These are phyloP conservation scores for Cygnus buccinator DNA, from an alignment of 2,113 vertebrate species.

Conservation along the genomic window DNA sequence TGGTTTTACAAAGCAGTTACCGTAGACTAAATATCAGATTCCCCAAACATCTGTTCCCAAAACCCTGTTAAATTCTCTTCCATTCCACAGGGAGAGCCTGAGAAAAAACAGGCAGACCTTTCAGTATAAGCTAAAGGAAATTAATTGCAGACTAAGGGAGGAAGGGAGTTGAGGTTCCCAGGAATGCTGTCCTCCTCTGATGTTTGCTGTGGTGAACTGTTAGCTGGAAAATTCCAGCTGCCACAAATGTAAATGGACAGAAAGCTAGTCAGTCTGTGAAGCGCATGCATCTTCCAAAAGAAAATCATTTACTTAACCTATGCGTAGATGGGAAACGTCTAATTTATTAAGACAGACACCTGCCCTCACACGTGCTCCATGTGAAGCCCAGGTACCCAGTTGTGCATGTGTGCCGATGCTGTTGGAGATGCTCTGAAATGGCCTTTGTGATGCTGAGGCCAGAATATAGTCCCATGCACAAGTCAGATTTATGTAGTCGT, in stretches of 20 bases:
- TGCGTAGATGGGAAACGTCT: background rate
- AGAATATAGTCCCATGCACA: background rate
- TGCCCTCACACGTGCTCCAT: background rate
- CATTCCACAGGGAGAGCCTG: slow-evolving; percentile 15
- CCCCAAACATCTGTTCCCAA: slow-evolving; percentile 55
- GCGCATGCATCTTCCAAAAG: background rate
- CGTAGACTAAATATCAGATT: slow-evolving; percentile 42
- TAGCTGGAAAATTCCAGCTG: slow-evolving; percentile 54
- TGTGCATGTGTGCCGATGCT: rapidly evolving
- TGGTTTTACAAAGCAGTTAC: slow-evolving; percentile 37
- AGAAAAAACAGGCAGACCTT: slow-evolving; percentile 36
- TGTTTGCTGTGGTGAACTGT: background rate
- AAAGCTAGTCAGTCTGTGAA: background rate
- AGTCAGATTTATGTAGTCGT: rapidly evolving
- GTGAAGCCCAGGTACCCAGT: background rate
- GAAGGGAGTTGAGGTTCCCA: slow-evolving; percentile 41
- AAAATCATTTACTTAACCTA: background rate
- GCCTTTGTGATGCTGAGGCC: background rate
- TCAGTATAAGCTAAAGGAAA: slow-evolving; percentile 44
- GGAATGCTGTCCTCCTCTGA: background rate
- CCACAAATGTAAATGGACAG: background rate
- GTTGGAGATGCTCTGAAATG: background rate
- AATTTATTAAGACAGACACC: background rate
- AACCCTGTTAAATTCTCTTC: slow-evolving; percentile 37
- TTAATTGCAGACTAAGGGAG: slow-evolving; percentile 37